Conservation (phyloP, 2,888 invertebrate species). For the Tenthredo notha region DNA sequence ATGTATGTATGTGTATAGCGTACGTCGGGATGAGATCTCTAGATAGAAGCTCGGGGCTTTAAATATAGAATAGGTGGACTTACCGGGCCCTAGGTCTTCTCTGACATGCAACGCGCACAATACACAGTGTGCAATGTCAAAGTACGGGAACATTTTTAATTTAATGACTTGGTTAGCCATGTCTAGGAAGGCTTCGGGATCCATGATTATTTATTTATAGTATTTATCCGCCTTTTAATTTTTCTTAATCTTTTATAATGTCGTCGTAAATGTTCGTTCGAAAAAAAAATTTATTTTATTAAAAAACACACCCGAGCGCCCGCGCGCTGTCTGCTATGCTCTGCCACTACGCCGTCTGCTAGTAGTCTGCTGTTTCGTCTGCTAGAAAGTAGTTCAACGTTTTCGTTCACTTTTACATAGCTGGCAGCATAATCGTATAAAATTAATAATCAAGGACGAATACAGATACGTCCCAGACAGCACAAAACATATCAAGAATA, state of each 20-base stretch:
- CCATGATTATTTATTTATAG: slow-evolving; percentile 82
- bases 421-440: slow-evolving; percentile 7
- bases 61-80: slow-evolving; percentile 78
- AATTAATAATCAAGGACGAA: slow-evolving; percentile 15
- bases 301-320: slow-evolving; percentile 63
- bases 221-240: slow-evolving; percentile 24
- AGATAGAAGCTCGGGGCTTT: slow-evolving; percentile 66
- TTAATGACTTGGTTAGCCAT: slow-evolving; percentile 99
- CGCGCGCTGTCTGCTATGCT: slow-evolving; percentile 66
- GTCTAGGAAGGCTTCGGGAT: slow-evolving; percentile 97
- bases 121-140: slow-evolving; percentile 98
- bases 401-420: not conserved
- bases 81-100: slow-evolving; percentile 96
- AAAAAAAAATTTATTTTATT: not conserved
- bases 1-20: not conserved
- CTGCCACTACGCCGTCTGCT: slow-evolving; percentile 60
- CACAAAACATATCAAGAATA: too few relatives aligned
- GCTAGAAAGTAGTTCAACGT: slow-evolving; percentile 58
- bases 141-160: slow-evolving; percentile 99
- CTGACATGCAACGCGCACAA: slow-evolving; percentile 96
- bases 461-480: too few relatives aligned
- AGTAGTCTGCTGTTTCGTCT: slow-evolving; percentile 66
- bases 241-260: slow-evolving; percentile 8
- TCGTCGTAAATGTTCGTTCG: slow-evolving; percentile 29
- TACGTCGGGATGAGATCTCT: slow-evolving; percentile 58